phyloP scores from a whole-genome alignment of 2,113 vertebrate species.

The Daboia siamensis region DNA sequence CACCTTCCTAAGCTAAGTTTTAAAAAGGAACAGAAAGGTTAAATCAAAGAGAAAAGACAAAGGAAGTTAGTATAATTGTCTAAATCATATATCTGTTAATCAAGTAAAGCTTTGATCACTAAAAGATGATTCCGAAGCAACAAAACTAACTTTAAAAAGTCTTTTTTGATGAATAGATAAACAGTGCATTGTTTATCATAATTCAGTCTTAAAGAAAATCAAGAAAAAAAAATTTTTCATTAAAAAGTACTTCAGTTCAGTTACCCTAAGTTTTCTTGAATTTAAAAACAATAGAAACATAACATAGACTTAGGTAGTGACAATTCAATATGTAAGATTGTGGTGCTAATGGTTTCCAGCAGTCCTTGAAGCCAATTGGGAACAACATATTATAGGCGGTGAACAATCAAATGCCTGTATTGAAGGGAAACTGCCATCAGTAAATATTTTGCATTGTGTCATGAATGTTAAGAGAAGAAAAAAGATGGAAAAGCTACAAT shows the following conservation, averaged over 20 bases:
- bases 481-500: not conserved
- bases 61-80: not conserved
- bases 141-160: not conserved
- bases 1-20: not conserved
- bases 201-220: not conserved
- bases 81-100: not conserved
- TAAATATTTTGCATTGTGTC: not conserved
- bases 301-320: not conserved
- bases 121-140: not conserved
- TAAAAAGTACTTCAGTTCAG: not conserved
- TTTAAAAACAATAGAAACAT: not conserved
- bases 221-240: too few relatives aligned
- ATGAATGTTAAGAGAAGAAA: not conserved
- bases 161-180: not conserved
- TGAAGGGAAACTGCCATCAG: not conserved
- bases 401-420: not conserved
- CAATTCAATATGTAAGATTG: not conserved
- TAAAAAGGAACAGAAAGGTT: not conserved
- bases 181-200: not conserved
- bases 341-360: not conserved
- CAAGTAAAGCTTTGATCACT: not conserved
- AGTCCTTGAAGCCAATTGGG: not conserved
- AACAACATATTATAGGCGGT: not conserved
- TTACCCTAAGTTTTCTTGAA: not conserved
- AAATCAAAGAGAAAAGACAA: not conserved